Evolutionary conservation across 2,888 invertebrate species (phyloP), one percentile per base, ranked within the genome.

Genomic region (Oxycera nigricornis): DNA sequence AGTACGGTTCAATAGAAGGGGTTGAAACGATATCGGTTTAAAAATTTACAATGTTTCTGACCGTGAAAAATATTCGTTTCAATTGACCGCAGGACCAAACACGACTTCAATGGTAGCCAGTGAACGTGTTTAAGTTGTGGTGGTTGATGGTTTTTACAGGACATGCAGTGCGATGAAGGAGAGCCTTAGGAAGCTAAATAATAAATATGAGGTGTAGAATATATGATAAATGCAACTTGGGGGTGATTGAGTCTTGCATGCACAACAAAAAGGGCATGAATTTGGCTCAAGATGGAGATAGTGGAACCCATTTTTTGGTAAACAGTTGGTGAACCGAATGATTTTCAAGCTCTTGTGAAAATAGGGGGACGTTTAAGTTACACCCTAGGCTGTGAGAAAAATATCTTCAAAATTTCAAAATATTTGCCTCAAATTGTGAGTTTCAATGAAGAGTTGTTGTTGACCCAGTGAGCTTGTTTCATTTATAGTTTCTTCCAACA

Each of bases 1-100:
- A 11, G 26, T 50, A 72, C 72, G 72, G 52, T 57, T 72, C 22
- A 72, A 7, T 72, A n/a, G 72, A 3, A 72, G 72, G 72, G 72
- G 72, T 72, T 17, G 39, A n/a, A 20, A 52, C 17, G 55, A 22
- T 26, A 46, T 50, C n/a, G 24, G 68, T 24, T 55, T 52, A 35
- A 52, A 9, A 59, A 57, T 57, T 72, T 57, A 72, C 55, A 39
- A 72, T 28, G 24, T 20, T 70, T 30, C 55, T 57, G 57, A 70
- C 70, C 70, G 55, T 50, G 52, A 70, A 70, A n/a, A n/a, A 30
- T 46, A 22, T 26, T n/a, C 59, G 14, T 20, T 30, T 26, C 28
- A 59, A 14, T 30, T 59, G 59, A 59, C 59, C 59, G 30, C 59
- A 59, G 30, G 30, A 59, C 28, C 59, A 4, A 3, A 24, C 22